Conservation (phyloP, 1,140 invertebrate species). For the Diorhabda carinulata region DNA sequence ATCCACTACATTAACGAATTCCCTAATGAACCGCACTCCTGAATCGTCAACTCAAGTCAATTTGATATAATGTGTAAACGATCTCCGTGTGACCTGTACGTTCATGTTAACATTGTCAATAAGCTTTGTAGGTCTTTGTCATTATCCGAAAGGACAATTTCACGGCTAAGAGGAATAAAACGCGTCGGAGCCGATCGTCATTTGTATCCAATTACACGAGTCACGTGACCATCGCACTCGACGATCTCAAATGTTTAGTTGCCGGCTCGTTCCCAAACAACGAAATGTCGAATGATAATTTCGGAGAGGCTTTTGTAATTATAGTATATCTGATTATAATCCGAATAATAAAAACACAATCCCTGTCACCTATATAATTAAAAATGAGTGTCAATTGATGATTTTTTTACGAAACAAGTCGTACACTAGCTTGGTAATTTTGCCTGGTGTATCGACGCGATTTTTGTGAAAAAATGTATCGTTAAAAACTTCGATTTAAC, state of each 20-base stretch:
- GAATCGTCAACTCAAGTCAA: background rate
- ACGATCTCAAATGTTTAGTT: background rate
- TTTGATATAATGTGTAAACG: slow-evolving; percentile 2
- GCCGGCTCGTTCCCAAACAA: no score
- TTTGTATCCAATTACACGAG: slow-evolving; percentile 10
- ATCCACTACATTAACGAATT: slow-evolving; percentile 1
- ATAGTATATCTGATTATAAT: no score
- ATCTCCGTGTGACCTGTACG: slow-evolving; percentile 10
- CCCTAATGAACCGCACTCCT: background rate
- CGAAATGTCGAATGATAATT: no score
- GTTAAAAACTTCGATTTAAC: no score
- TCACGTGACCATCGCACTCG: slow-evolving; percentile 8
- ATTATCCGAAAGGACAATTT: slow-evolving; percentile 7
- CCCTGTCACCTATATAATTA: no score
- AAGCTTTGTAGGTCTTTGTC: slow-evolving; percentile 4
- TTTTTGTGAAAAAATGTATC: no score
- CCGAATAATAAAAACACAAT: no score
- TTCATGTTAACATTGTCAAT: background rate
- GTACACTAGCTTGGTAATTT: no score
- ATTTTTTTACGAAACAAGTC: no score
- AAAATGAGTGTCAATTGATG: no score
- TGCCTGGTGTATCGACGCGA: no score
- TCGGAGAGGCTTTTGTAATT: no score
- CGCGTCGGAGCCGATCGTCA: slow-evolving; percentile 1
- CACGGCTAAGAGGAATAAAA: slow-evolving; percentile 15